Base-by-base conservation (phyloP, 2,888 invertebrate genomes). In the Chrysomela aeneicollis region DNA sequence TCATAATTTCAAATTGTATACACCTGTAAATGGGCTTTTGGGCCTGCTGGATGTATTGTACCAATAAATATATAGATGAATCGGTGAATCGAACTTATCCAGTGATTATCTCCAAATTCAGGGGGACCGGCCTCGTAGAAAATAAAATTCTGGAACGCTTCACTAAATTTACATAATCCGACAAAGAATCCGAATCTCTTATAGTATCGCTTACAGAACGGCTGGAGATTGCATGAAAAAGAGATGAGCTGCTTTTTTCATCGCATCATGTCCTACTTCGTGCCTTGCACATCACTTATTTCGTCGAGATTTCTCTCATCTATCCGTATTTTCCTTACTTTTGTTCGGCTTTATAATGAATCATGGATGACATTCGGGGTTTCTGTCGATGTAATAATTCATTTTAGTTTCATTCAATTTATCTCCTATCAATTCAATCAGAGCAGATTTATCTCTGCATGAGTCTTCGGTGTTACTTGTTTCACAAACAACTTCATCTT, bases 331-430 rank as follows among this genome's bases (percentile, higher is more conserved):
- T 15, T 42, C 15, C 42, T 1, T 42, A 64, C 64, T 68, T 55
- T 51, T 50, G 50, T 61, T 61, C 60, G 54, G 53, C 37, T 35
- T 59, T 59, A 58, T 61, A 63, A 63, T 63, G 63, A 63, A 61
- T 63, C 61, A 61, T 63, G 63, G 60, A 63, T 63, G 58, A 63
- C 61, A 58, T 10, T 5, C n/a, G 51, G 51, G 18, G n/a, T 19
- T 18, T 8, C 4, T 30, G 12, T 42, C 3, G 4, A 15, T 15
- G 42, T 15, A 3, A n/a, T n/a, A 42, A 42, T 42, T 15, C 42
- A 35, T 6, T 15, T 42, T 42, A 8, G 15, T 35, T 35, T 5
- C 10, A 6, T 35, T 5, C 32, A 35, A 35, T 10, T 3, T 5
- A 35, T 35, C 35, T 12, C 10, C 35, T 35, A 6, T 35, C 12